Conservation (phyloP, 1,140 invertebrate genomes). For the Neodiprion pinetum region DNA sequence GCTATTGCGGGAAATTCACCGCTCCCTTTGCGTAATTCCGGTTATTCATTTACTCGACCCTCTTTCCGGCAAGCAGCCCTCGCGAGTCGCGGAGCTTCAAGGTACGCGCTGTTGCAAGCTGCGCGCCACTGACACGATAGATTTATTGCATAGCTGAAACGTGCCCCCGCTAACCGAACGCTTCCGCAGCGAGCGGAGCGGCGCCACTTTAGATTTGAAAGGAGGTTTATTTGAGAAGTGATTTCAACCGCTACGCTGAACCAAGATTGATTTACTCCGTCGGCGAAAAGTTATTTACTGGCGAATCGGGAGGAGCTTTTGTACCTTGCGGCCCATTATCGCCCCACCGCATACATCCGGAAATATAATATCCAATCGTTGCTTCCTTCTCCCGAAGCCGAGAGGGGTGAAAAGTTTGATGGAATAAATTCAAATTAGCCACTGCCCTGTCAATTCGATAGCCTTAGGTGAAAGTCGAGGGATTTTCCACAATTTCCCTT, state of each 20-base stretch:
- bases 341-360: background rate
- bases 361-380: too few species aligned
- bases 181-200: background rate
- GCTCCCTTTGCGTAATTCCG: too few species aligned
- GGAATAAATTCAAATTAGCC: too few species aligned
- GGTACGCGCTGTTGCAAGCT: background rate
- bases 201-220: background rate
- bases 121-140: slow-evolving; percentile 6
- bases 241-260: background rate
- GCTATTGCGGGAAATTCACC: too few species aligned
- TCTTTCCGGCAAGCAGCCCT: background rate
- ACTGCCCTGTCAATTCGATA: too few species aligned
- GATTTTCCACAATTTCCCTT: too few species aligned
- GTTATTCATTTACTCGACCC: too few species aligned
- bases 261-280: slow-evolving; percentile 7
- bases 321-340: background rate
- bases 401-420: too few species aligned
- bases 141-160: slow-evolving; percentile 5
- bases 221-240: slow-evolving; percentile 7
- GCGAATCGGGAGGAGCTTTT: background rate
- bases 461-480: too few species aligned
- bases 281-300: background rate
- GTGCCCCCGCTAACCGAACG: slow-evolving; percentile 3
- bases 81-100: background rate
- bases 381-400: too few species aligned